Percentiles rank a stretch among this genome's conserved stretches.
These are phyloP conservation scores for Lutjanus argentimaculatus DNA, from an alignment of 2,797 vertebrate genomes.

Conservation along the genomic window DNA sequence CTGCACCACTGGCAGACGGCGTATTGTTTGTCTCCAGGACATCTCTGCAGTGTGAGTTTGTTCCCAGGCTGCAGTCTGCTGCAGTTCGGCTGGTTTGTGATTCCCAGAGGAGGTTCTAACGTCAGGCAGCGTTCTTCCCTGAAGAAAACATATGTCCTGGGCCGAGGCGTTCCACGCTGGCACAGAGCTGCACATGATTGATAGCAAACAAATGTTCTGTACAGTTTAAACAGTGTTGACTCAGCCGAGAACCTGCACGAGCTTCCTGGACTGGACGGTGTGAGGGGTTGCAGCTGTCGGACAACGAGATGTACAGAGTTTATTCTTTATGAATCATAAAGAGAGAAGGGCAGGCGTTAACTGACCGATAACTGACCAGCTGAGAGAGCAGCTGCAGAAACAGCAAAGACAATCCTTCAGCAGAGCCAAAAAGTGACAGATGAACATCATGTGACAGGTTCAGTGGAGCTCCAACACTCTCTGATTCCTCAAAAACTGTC, in stretches of 20 bases:
- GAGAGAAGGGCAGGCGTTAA: background rate
- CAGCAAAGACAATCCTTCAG: too few relatives aligned
- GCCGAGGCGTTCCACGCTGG: slow-evolving; percentile 1
- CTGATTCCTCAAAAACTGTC: background rate
- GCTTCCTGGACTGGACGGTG: background rate
- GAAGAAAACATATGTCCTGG: slow-evolving; percentile 3
- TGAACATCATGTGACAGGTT: fast-evolving
- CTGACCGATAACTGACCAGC: background rate
- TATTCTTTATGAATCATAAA: slow-evolving; percentile 8
- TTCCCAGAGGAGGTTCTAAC: slow-evolving; percentile 11
- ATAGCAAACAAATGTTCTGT: slow-evolving; percentile 54
- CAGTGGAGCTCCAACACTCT: background rate
- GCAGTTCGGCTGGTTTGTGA: slow-evolving; percentile 25
- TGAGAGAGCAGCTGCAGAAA: slow-evolving; percentile 33
- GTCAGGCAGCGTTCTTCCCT: slow-evolving; percentile 11
- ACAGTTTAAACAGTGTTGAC: background rate
- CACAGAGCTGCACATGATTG: slow-evolving; percentile 34
- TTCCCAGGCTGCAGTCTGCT: slow-evolving; percentile 3
- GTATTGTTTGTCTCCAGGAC: too few relatives aligned
- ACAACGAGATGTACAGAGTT: background rate
- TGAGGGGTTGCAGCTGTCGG: slow-evolving; percentile 43
- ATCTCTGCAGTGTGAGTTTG: too few relatives aligned
- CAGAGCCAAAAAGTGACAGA: too few relatives aligned
- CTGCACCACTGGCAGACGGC: too few relatives aligned
- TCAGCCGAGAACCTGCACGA: background rate